Base-by-base conservation (phyloP, 2,888 invertebrate genomes). In the Drosophila atripex region DNA sequence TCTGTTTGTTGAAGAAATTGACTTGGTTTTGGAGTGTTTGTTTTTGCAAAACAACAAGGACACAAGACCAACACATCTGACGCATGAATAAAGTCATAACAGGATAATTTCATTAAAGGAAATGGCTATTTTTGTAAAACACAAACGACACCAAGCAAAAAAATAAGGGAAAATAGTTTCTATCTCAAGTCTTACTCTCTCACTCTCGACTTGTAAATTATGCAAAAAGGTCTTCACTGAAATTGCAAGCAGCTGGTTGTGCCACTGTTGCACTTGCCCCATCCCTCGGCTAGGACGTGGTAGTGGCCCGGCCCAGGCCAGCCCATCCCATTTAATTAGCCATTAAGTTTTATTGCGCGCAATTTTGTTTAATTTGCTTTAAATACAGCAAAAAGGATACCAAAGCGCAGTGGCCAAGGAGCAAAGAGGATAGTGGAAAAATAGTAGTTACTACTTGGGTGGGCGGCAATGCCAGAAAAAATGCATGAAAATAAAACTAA, bases 311-410 rank as follows among this genome's bases (percentile, higher is more conserved):
- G 43, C 54, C 76, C 76, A 65, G 82, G 53, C 83, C 83, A 69
- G 58, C 78, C 87, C 84, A 77, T 49, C 80, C 78, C 84, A 83
- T 85, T 85, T 88, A 85, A 88, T 88, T 88, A 85, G 77, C 84
- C 85, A 85, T 85, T 85, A 85, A 88, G 80, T 88, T 85, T 85
- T 88, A 85, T 85, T 85, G 85, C 86, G 76, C 72, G 80, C 88
- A 88, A 88, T 85, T 85, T 85, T 85, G 88, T 86, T 86, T 84
- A 84, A 84, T 84, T 88, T 88, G 87, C 84, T 77, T 84, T 77
- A 83, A 83, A 87, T 87, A 78, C 83, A 85, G 82, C 57, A 80
- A 50, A 64, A 80, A 57, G 61, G 78, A 69, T 49, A 51, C 46
- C 35, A 53, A 47, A 53, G 35, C 14, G 59, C 59, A 25, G 16